phyloP scores from a whole-genome alignment of 2,888 invertebrate genomes.

The Agrypnus murinus region DNA sequence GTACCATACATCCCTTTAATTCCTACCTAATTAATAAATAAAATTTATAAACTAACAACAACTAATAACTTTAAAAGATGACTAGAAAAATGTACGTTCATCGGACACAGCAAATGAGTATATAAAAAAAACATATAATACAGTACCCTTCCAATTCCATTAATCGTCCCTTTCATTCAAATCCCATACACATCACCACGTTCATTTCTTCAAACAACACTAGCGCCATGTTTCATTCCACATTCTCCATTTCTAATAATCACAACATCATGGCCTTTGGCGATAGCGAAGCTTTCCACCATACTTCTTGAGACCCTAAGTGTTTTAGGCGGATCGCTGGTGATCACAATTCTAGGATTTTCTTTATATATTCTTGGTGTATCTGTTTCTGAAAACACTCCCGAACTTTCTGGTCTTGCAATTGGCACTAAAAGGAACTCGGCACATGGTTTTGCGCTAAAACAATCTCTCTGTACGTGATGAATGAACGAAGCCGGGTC shows the following conservation, averaged over 20 bases:
- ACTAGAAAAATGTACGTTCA: background rate
- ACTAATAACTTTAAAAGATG: slow-evolving; percentile 13
- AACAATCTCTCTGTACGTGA: slow-evolving; percentile 64
- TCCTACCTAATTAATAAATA: no score
- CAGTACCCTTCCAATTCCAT: background rate
- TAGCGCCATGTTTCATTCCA: slow-evolving; percentile 66
- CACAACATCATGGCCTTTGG: slow-evolving; percentile 65
- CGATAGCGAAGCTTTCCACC: slow-evolving; percentile 67
- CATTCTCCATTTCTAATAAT: slow-evolving; percentile 62
- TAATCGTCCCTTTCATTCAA: background rate
- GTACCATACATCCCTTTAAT: no score
- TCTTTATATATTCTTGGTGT: slow-evolving; percentile 58
- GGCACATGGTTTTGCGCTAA: slow-evolving; percentile 62
- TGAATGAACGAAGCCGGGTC: slow-evolving; percentile 68
- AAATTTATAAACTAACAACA: no score
- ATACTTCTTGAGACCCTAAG: slow-evolving; percentile 63
- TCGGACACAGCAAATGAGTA: background rate
- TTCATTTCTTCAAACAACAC: slow-evolving; percentile 63
- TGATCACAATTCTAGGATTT: slow-evolving; percentile 61
- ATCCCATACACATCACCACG: no score
- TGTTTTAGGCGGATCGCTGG: slow-evolving; percentile 53
- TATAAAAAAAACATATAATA: slow-evolving; percentile 9
- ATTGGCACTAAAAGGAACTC: slow-evolving; percentile 68
- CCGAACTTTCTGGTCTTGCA: slow-evolving; percentile 68
- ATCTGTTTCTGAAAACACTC: slow-evolving; percentile 61